These are phyloP conservation scores for Knipowitschia caucasica DNA, from an alignment of 2,797 vertebrate species.

Conservation along the genomic window DNA sequence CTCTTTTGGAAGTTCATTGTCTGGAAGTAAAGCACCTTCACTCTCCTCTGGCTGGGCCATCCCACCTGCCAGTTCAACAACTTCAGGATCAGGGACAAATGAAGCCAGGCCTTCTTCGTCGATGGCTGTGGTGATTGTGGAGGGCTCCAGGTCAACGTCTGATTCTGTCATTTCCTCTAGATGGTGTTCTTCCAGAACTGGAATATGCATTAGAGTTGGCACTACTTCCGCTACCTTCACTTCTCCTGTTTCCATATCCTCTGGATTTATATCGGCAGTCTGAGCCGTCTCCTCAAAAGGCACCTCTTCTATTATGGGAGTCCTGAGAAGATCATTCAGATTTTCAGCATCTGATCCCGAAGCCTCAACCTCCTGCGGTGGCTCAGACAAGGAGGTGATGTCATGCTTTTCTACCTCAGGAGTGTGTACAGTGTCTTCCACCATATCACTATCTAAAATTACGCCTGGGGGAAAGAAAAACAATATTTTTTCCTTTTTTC, in stretches of 20 bases:
- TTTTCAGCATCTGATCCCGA: conserved; percentile 48
- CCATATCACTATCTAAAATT: conserved; percentile 57
- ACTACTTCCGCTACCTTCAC: conserved; percentile 18
- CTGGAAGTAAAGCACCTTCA: conserved; percentile 20
- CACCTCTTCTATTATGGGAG: conserved; percentile 16
- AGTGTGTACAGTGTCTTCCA: conserved; percentile 40
- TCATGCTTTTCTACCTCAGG: conserved; percentile 29
- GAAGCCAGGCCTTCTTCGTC: conserved; percentile 35
- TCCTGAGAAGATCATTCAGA: conserved; percentile 17
- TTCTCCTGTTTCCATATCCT: conserved; percentile 8
- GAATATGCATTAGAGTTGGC: conserved; percentile 3
- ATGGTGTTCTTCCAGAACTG: conserved; percentile 17
- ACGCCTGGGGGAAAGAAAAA: conserved; percentile 53
- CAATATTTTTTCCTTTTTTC: conserved; percentile 6
- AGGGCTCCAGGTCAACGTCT: conserved; percentile 27
- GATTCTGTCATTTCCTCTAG: conserved; percentile 17
- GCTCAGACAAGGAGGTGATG: conserved; percentile 35
- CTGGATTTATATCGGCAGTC: conserved; percentile 10
- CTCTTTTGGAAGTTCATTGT: conserved; percentile 9
- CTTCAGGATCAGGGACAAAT: conserved; percentile 22
- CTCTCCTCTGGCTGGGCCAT: conserved; percentile 19
- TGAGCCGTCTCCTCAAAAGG: conserved; percentile 15
- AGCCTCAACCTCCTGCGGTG: conserved; percentile 50
- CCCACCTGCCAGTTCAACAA: conserved; percentile 26
- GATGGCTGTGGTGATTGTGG: conserved; percentile 18